Evolutionary conservation across 2,113 vertebrate genomes (phyloP).

Genomic region (Anas platyrhynchos): DNA sequence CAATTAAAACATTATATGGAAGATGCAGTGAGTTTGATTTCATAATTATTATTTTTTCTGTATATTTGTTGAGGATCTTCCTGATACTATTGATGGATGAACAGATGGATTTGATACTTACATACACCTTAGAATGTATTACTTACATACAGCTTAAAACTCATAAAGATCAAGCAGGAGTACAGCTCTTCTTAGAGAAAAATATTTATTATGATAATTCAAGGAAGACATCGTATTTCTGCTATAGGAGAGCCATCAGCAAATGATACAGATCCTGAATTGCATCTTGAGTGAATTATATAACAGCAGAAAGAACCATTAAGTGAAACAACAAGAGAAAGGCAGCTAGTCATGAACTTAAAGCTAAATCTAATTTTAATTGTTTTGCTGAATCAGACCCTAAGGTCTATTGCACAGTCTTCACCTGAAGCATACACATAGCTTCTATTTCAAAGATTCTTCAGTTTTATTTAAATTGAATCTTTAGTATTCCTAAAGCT

Average conservation of each 20-base stretch:
- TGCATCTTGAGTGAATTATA: background rate
- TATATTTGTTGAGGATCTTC: background rate
- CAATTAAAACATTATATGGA: background rate
- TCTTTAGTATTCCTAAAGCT: background rate
- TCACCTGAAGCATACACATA: background rate
- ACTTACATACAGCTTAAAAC: background rate
- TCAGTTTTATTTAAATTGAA: background rate
- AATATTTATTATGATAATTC: background rate
- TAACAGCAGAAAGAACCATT: conserved; percentile 1
- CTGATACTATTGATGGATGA: background rate
- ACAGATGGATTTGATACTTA: background rate
- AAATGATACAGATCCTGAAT: background rate
- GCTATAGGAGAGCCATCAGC: background rate
- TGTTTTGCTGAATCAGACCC: conserved; percentile 1
- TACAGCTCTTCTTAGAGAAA: background rate
- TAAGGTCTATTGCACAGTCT: background rate
- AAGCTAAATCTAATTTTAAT: conserved; percentile 24
- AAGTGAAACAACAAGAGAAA: conserved; percentile 12
- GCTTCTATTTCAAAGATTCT: background rate
- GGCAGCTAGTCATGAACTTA: background rate
- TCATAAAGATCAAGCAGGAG: background rate
- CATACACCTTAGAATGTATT: background rate
- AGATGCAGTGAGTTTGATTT: background rate
- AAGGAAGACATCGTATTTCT: background rate
- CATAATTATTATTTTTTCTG: background rate